Evolutionary conservation across 37 sponge, comb jelly and placozoan species (phyloP).

Genomic region (Cladorhizidae sp.): DNA sequence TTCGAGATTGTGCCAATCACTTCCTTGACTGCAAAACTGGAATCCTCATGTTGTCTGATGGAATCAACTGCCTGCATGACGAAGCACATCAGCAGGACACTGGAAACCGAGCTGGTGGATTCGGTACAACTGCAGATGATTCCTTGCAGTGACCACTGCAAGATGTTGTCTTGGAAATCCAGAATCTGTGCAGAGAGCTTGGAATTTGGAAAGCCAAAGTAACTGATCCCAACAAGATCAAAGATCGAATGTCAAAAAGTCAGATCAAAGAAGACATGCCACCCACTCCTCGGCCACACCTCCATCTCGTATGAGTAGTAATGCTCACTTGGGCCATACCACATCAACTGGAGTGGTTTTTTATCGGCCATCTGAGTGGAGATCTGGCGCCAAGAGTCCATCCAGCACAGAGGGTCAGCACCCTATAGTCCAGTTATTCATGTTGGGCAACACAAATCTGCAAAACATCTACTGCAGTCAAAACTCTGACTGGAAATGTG

Average conservation of each 20-base stretch:
- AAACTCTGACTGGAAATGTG: slow-evolving; percentile 12
- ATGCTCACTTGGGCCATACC: no score
- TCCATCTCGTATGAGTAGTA: not conserved
- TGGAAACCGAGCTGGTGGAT: not conserved
- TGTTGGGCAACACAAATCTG: not conserved
- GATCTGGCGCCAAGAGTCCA: not conserved
- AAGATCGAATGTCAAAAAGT: slow-evolving; percentile 2
- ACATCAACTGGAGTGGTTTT: slow-evolving; percentile 11
- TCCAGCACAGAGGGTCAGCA: not conserved
- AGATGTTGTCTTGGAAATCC: slow-evolving; percentile 1
- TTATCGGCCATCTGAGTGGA: not conserved
- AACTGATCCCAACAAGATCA: slow-evolving; percentile 3
- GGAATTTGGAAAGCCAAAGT: slow-evolving; percentile 14
- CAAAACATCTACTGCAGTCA: not conserved
- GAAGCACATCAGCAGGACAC: not conserved
- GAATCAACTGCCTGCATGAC: no score
- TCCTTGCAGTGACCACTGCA: not conserved
- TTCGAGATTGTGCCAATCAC: slow-evolving; percentile 8
- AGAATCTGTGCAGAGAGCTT: slow-evolving; percentile 1
- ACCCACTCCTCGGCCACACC: not conserved
- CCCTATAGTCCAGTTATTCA: not conserved
- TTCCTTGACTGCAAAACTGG: slow-evolving; percentile 6
- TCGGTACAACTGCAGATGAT: slow-evolving; percentile 8
- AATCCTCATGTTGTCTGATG: slow-evolving; percentile 11
- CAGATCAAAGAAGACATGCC: not conserved